Evolutionary conservation across 2,797 vertebrate genomes (phyloP), one percentile per base, ranked within the genome.

Genomic region (Leptatherina wallacei): DNA sequence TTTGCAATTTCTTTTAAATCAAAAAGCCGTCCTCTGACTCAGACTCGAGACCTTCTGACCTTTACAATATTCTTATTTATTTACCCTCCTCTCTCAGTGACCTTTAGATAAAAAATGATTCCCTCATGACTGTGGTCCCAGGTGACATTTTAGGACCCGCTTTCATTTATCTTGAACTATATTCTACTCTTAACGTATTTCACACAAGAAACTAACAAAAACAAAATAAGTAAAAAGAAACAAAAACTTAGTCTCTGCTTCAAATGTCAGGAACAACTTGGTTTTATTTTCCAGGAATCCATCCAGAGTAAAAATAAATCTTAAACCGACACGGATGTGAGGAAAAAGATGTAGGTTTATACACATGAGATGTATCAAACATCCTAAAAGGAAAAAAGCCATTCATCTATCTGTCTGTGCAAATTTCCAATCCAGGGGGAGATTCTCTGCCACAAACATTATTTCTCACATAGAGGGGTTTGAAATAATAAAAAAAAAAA

Each of bases 31-130:
- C 16, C 0, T 20, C 61, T 70, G 13, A 63, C 64, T 75, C 49
- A 35, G 29, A 72, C 65, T 29, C 61, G 27, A 80, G 71, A 71
- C 70, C 77, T 75, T 72, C 60, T 82, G 81, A 84, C 77, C 83
- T 90, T 90, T 90, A 69, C 57, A 81, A 83, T 66, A 73, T 75
- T 78, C 67, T 65, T 82, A 66, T 84, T 66, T 81, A 72, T 80
- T 77, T 33, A 51, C 29, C 64, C 71, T 77, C 29, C 60, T 75
- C 66, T 51, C 42, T 69, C 69, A 36, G 22, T 73, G 78, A 88
- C 88, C 87, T 90, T 90, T 88, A 78, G 18, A 66, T 35, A 80
- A 89, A 79, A 81, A 81, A 73, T 81, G 61, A 73, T 74, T 75
- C 73, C 47, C 42, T 71, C 80, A 84, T 76, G 71, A 73, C 24